These are phyloP conservation scores for Lordiphosa clarofinis DNA, from an alignment of 1,140 invertebrate species.

Conservation along the genomic window DNA sequence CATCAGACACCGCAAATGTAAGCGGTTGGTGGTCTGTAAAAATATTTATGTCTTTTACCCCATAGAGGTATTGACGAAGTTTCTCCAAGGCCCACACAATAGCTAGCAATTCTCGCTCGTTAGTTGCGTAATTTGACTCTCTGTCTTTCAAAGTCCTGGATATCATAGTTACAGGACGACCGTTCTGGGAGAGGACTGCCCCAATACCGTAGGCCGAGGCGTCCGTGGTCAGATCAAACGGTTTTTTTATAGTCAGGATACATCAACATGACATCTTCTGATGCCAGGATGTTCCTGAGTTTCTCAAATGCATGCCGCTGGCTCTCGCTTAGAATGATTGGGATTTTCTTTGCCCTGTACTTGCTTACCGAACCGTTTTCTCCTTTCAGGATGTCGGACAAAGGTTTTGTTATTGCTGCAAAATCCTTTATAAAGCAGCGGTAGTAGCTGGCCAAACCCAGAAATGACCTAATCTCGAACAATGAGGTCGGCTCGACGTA, in stretches of 20 bases:
- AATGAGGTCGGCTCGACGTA: background rate
- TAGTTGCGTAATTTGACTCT: background rate
- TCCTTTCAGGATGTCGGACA: background rate
- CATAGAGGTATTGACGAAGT: background rate
- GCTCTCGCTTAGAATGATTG: background rate
- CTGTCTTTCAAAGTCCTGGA: background rate
- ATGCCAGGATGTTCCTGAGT: background rate
- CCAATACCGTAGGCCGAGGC: no score
- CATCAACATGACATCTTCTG: background rate
- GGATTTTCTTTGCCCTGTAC: background rate
- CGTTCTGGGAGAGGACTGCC: background rate
- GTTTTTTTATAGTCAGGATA: no score
- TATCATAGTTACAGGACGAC: background rate
- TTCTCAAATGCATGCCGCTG: background rate
- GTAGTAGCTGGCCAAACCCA: background rate
- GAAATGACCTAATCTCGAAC: background rate
- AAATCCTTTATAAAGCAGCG: no score
- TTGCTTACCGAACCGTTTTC: background rate
- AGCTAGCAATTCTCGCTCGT: constrained; percentile 1
- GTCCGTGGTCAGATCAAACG: no score
- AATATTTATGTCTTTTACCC: constrained; percentile 8
- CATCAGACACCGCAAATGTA: constrained; percentile 1
- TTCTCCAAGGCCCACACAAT: constrained; percentile 1
- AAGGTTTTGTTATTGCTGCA: background rate
- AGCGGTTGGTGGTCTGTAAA: constrained; percentile 1